Evolutionary conservation across 2,888 invertebrate genomes (phyloP).

Genomic region (Pammene fasciana): DNA sequence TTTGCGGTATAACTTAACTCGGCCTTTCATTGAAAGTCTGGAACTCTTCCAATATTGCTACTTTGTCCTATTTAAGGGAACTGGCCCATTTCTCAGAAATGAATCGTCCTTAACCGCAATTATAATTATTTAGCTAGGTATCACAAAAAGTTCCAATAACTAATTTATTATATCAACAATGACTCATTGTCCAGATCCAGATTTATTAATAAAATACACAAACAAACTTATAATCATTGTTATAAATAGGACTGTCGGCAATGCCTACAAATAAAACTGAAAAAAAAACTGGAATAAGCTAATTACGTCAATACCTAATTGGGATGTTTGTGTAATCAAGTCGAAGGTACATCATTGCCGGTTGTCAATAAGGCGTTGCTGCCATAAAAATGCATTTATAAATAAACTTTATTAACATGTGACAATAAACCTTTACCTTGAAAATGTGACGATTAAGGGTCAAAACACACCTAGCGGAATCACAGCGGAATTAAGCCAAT

Average conservation of each 20-base stretch:
- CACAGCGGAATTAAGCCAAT: too few relatives aligned
- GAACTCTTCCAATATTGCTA: slow-evolving; percentile 11
- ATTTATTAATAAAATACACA: background rate
- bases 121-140: background rate
- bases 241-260: slow-evolving; percentile 13
- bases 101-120: background rate
- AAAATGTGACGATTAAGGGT: too few relatives aligned
- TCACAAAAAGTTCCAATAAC: slow-evolving; percentile 1
- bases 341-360: too few relatives aligned
- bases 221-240: background rate
- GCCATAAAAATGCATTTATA: too few relatives aligned
- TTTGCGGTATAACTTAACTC: background rate
- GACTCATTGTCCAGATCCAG: background rate
- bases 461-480: too few relatives aligned
- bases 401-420: too few relatives aligned
- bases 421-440: too few relatives aligned
- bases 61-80: background rate
- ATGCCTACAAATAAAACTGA: too few relatives aligned
- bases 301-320: too few relatives aligned
- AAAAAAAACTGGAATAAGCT: too few relatives aligned
- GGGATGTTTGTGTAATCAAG: too few relatives aligned
- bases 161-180: background rate
- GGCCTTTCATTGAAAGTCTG: background rate
- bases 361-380: too few relatives aligned
- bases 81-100: background rate